Evolutionary conservation across 1,140 invertebrate genomes (phyloP), one percentile per base, ranked within the genome.

Genomic region (Vollenhovia emeryi): DNA sequence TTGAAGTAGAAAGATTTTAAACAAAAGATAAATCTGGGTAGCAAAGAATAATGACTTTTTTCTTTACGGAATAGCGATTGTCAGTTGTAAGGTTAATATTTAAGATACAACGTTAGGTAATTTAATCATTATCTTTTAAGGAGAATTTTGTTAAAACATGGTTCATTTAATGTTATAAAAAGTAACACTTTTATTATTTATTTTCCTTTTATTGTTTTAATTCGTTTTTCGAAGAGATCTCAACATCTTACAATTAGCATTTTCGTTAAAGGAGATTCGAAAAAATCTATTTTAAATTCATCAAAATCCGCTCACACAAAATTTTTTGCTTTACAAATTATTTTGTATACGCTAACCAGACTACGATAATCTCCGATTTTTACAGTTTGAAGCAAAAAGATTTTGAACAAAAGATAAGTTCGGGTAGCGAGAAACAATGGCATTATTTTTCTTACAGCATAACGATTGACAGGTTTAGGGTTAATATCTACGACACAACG

Each of bases 151-250:
- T 24, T 24, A 48, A 48, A 15, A 3, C 33, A 50, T 21, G 7
- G 9, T 30, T 9, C 18, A 69, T 11, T 69, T 48, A 71, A 50
- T 50, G 30, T 71, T 69, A 18, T 68, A 30, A 69, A 68, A 45
- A 27, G 48, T 45, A 18, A 69, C 1, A 45, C 2, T 40, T 40
- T 11, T 30, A 1, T 43, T 68, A 9, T 30, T 69, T 33, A 30
- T 50, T 71, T 13, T 30, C 30, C 2, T 30, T 48, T 18, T 18
- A 71, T 27, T 24, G 1, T 7, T 43, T 45, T 18, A 24, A 24
- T 68, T 64, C n/a, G 9, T 64, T n/a, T 66, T 43, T 66, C 13
- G 9, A 66, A 11, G 13, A 24, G 1, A 8, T 5, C 6, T 13
- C 9, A 21, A 24, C 21, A 13, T 45, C 1, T 27, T 2, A n/a